These are phyloP conservation scores for Noctilio leporinus DNA, from an alignment of 2,113 vertebrate genomes.

Conservation along the genomic window DNA sequence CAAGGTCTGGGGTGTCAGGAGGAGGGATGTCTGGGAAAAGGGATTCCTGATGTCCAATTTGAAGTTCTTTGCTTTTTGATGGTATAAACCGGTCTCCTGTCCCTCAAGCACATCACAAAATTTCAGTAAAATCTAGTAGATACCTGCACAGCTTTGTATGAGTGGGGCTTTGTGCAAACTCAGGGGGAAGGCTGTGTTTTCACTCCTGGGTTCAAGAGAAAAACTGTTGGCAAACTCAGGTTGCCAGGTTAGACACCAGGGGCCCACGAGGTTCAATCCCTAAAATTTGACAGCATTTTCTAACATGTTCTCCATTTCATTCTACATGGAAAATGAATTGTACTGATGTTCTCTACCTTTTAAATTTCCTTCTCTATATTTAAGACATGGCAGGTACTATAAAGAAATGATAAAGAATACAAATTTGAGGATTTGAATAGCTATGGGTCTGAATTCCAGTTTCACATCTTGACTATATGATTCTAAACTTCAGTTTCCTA, in stretches of 20 bases:
- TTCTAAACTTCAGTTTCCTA: neutral
- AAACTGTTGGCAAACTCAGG: neutral
- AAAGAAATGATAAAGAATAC: neutral
- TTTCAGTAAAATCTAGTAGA: neutral
- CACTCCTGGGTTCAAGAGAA: neutral
- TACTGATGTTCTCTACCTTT: neutral
- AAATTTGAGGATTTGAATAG: neutral
- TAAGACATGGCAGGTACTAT: neutral
- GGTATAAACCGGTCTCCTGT: neutral
- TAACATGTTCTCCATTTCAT: neutral
- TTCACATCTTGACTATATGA: neutral
- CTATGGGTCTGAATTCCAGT: neutral
- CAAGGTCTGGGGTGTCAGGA: neutral
- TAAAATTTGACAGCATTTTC: neutral
- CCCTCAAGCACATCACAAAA: neutral
- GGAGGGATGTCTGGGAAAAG: neutral
- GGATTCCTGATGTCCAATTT: neutral
- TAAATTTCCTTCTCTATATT: neutral
- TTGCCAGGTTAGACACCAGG: neutral
- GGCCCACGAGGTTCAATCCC: neutral
- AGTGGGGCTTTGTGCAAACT: neutral
- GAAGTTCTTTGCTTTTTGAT: neutral
- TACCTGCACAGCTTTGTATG: neutral
- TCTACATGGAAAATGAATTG: neutral
- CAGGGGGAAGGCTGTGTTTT: neutral